A percentile compares a stretch with the other conserved stretches of the same genome.
phyloP scores from a whole-genome alignment of 2,797 vertebrate species.

The Bryconaethiops microstoma region DNA sequence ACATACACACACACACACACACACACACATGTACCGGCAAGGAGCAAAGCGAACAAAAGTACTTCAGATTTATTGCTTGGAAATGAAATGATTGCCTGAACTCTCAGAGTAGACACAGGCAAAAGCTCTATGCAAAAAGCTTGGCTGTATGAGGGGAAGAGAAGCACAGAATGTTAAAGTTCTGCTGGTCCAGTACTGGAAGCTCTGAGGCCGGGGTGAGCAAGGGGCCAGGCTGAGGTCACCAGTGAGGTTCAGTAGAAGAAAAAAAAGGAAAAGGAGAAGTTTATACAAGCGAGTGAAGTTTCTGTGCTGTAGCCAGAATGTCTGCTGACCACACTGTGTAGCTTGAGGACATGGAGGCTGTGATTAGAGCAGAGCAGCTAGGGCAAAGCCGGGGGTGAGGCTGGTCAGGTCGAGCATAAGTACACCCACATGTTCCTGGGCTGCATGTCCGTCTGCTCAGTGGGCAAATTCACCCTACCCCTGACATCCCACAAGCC shows the following conservation, averaged over 20 bases:
- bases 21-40: too few species aligned
- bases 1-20: too few species aligned
- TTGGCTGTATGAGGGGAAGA: slow-evolving; percentile 30
- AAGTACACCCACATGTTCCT: slow-evolving; percentile 78
- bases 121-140: slow-evolving; percentile 27
- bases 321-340: slow-evolving; percentile 56
- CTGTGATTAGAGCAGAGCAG: slow-evolving; percentile 55
- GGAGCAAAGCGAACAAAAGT: slow-evolving; percentile 38
- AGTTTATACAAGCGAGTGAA: slow-evolving; percentile 49
- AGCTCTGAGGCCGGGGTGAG: slow-evolving; percentile 52
- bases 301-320: slow-evolving; percentile 54
- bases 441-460: slow-evolving; percentile 55
- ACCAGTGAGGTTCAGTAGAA: slow-evolving; percentile 43
- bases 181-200: slow-evolving; percentile 46
- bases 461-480: slow-evolving; percentile 49
- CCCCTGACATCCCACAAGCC: slow-evolving; percentile 45
- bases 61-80: slow-evolving; percentile 63
- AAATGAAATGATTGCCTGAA: slow-evolving; percentile 61
- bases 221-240: slow-evolving; percentile 54
- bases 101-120: slow-evolving; percentile 37
- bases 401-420: slow-evolving; percentile 68
- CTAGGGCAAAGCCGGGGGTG: slow-evolving; percentile 47
- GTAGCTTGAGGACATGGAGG: slow-evolving; percentile 58
- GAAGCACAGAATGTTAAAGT: slow-evolving; percentile 39
- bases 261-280: slow-evolving; percentile 38